phyloP scores from a whole-genome alignment of 2,888 invertebrate species.

The Tenthredo distinguenda region DNA sequence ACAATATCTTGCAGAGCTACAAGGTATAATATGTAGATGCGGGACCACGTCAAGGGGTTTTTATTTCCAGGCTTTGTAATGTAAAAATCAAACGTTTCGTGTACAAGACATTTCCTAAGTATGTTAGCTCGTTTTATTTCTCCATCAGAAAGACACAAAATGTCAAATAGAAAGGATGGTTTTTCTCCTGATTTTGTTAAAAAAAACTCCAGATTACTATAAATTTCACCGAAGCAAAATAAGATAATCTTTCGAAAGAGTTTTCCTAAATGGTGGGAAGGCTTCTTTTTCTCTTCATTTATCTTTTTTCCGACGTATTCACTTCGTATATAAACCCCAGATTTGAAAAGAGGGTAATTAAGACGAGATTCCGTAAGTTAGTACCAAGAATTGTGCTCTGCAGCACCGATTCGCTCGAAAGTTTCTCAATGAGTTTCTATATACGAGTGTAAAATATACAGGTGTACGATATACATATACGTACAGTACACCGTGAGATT shows the following conservation, averaged over 20 bases:
- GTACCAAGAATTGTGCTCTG: conserved; percentile 27
- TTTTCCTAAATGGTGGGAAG: background rate
- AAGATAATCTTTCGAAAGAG: background rate
- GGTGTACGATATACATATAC: background rate
- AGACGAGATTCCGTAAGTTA: conserved; percentile 17
- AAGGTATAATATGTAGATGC: background rate
- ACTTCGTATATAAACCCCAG: background rate
- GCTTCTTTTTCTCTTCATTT: background rate
- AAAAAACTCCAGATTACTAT: background rate
- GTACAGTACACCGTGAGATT: background rate
- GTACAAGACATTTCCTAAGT: background rate
- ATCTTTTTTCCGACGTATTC: background rate
- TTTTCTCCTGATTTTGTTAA: background rate
- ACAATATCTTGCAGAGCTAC: background rate
- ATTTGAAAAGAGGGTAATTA: conserved; percentile 23
- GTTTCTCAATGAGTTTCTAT: conserved; percentile 46
- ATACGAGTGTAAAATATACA: background rate
- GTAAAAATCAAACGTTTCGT: background rate
- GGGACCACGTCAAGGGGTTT: conserved; percentile 8
- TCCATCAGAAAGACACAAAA: background rate
- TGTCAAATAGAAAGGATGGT: background rate
- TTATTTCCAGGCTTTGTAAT: background rate
- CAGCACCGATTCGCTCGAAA: background rate
- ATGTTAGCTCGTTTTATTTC: background rate
- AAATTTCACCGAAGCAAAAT: background rate